Conservation (phyloP, 2,888 invertebrate genomes). For the Lepeophtheirus nordmannii region DNA sequence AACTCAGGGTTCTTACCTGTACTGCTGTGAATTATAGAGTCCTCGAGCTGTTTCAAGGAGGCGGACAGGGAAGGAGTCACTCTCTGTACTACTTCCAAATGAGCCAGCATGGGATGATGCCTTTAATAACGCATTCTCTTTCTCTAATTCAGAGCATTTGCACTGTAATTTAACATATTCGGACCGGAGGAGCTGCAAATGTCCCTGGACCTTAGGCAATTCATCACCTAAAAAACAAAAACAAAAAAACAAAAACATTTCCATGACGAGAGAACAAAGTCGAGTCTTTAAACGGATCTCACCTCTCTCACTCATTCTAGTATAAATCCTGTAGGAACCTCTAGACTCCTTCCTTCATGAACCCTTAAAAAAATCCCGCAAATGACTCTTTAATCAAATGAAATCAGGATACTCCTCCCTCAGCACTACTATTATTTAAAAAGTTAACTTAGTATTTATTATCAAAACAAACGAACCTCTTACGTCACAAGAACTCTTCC, state of each 20-base stretch:
- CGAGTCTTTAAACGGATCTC: too few species aligned
- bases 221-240: constrained; percentile 30
- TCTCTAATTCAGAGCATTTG: constrained; percentile 61
- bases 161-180: constrained; percentile 79
- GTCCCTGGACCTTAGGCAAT: constrained; percentile 51
- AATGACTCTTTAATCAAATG: too few species aligned
- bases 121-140: constrained; percentile 62
- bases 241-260: background rate
- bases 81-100: constrained; percentile 33
- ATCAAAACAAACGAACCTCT: too few species aligned
- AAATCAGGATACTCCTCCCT: too few species aligned
- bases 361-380: too few species aligned
- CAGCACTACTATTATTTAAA: too few species aligned
- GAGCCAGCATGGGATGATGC: constrained; percentile 38
- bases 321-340: too few species aligned
- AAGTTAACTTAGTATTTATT: too few species aligned
- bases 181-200: constrained; percentile 64
- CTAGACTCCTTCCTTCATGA: too few species aligned
- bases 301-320: too few species aligned
- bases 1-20: constrained; percentile 40
- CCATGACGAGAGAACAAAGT: too few species aligned
- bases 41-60: constrained; percentile 62
- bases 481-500: too few species aligned
- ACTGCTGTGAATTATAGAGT: constrained; percentile 60
- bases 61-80: constrained; percentile 43